Base-by-base conservation (phyloP, 2,888 invertebrate species). In the Morinoia aosen region DNA sequence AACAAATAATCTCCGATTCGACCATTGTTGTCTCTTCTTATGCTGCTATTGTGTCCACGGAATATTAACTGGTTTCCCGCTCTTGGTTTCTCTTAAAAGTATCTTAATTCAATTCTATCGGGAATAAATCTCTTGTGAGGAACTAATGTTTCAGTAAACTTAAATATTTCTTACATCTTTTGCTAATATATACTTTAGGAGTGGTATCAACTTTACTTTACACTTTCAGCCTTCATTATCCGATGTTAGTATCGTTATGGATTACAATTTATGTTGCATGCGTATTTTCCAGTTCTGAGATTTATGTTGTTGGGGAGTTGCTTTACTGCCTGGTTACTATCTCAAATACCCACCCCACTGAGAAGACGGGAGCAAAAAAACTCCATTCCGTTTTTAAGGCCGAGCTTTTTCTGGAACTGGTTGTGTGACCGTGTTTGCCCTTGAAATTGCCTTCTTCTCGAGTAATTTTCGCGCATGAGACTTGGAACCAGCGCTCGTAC, bases 391-490 rank as follows among this genome's bases (percentile, higher is more conserved):
- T 16, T 76, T 76, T 76, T 76, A 76, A 76, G 10, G 76, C 76
- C 76, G 76, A 33, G 76, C 76, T 76, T 76, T 76, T 76, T 76
- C 76, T 76, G 33, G 25, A 90, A 90, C 90, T 90, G 90, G 90
- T 90, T 90, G 40, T 90, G 48, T 40, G 90, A 90, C 90, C 90
- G 90, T 90, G 90, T 48, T 90, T 90, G 90, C 48, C 90, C 90
- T 90, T 90, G 90, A 90, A 90, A 90, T 48, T 48, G 19, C 90
- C 40, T 48, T 90, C 25, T 14, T 76, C 76, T 76, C 76, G 25
- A 76, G 76, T 19, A 16, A 76, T 76, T 76, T 76, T 76, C 16
- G 76, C 76, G 33, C 76, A 10, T 76, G 76, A 76, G 19, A 76
- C 76, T 33, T 16, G 76, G 76, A 76, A 76, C 76, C 76, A 76